These are phyloP conservation scores for Andrena marginata DNA, from an alignment of 2,888 invertebrate genomes.

Conservation along the genomic window DNA sequence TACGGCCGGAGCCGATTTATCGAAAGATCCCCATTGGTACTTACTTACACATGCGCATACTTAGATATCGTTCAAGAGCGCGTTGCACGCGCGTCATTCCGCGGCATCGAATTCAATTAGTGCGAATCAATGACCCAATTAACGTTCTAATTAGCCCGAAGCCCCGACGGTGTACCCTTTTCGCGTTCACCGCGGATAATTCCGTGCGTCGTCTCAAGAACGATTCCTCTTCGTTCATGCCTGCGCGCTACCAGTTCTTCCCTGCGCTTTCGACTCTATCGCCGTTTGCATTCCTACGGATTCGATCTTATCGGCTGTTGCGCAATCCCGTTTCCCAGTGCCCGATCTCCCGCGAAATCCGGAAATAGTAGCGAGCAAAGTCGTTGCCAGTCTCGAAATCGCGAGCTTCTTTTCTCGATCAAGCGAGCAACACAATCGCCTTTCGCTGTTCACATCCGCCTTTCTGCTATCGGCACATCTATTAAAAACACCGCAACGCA, in stretches of 20 bases:
- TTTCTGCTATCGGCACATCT: no score
- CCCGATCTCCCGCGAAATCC: conserved; percentile 22
- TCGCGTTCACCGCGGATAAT: conserved; percentile 30
- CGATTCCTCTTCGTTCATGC: conserved; percentile 31
- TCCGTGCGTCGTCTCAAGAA: conserved; percentile 39
- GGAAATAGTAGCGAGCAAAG: neutral
- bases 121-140: conserved; percentile 68
- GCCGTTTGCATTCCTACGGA: conserved; percentile 51
- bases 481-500: conserved; percentile 5
- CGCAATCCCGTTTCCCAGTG: conserved; percentile 42
- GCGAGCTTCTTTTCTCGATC: neutral
- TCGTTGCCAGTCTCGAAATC: neutral
- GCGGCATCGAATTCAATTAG: conserved; percentile 56
- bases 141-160: conserved; percentile 63
- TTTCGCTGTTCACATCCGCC: no score
- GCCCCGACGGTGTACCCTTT: conserved; percentile 43
- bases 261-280: conserved; percentile 50
- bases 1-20: neutral
- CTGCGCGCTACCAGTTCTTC: conserved; percentile 11
- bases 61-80: conserved; percentile 17
- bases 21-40: conserved; percentile 9
- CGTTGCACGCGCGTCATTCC: conserved; percentile 18
- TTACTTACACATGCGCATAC: neutral
- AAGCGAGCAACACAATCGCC: neutral
- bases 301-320: conserved; percentile 58